Base-by-base conservation (phyloP, 2,113 vertebrate species). In the Lasiurus cinereus region DNA sequence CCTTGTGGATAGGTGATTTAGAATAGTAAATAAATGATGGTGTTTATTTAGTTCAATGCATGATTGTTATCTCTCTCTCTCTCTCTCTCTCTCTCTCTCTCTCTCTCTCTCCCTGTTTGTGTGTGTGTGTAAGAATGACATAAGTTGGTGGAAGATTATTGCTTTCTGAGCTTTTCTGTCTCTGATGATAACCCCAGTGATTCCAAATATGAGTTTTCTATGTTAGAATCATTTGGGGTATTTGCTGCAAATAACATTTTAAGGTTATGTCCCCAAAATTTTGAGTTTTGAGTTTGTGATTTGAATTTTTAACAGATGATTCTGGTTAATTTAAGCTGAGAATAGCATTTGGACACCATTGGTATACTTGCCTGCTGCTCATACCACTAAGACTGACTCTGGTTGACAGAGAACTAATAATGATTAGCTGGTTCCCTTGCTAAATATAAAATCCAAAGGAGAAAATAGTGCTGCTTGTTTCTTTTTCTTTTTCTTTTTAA, bases 111-210 rank as follows among this genome's bases (percentile, higher is more conserved):
- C 52, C 19, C 18, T 56, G 19, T 21, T 5, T 59, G 56, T 59
- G 56, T 59, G 56, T 59, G 56, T n/a, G 62, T 52, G 5, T 83
- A 24, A 86, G 64, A 69, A 74, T 39, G 56, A 7, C 22, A 1
- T 69, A 33, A 69, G n/a, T 79, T 31, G 15, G 33, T 79, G 14
- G 76, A 77, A 84, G 24, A 11, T 72, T 21, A 78, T 14, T 66
- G 54, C 27, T 85, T 96, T 80, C 8, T 74, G 78, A 39, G 11
- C 29, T 80, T 91, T 90, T 74, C 48, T 90, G 56, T 90, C 27
- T 54, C 21, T 76, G n/a, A 33, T 43, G 36, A 12, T 73, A 90
- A 50, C 18, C 14, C 5, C 27, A 21, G 22, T 31, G 15, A 31
- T 88, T 94, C 19, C 31, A 85, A 88, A 83, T 78, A 83, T 19